Base-by-base conservation (phyloP, 2,888 invertebrate species). In the Geotrupes spiniger region DNA sequence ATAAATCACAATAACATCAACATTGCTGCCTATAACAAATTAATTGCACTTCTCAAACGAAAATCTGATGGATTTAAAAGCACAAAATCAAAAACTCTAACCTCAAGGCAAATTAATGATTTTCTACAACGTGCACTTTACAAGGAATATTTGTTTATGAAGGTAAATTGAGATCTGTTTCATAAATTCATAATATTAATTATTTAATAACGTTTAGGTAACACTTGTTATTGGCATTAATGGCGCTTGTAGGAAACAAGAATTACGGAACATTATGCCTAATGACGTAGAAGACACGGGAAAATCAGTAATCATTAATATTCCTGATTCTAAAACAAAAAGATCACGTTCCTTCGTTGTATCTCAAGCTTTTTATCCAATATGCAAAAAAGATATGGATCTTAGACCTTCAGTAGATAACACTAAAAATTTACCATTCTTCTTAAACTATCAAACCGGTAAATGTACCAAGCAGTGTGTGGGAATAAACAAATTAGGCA, bases 401-500 rank as follows among this genome's bases (percentile, higher is more conserved):
- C n/a, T n/a, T n/a, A n/a, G n/a, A n/a, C n/a, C n/a, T 28, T 28
- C 27, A n/a, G 27, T 10, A 5, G 28, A 2, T 3, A 11, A 28
- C 11, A 11, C 2, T 4, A 28, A 28, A 28, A 3, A 28, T 28
- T 28, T 28, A 28, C 28, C 28, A 5, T 28, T 28, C 4, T 28
- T 28, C 11, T 11, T 28, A 11, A 28, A 1, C 11, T 28, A 28
- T 11, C 28, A 28, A 28, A 2, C n/a, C 28, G 11, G 11, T n/a
- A 28, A 28, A 28, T 28, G 28, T n/a, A 48, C 46, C 8, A 41
- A 26, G 31, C 53, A 53, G 43, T 25, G 14, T 8, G 36, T 51
- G 36, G 51, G 51, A 2, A 49, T 49, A 10, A 53, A 51, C 36
- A 53, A 51, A 44, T 38, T 51, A 9, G 51, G 39, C 14, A 21